Evolutionary conservation across 2,113 vertebrate species (phyloP).

Genomic region (Dasyurus viverrinus): DNA sequence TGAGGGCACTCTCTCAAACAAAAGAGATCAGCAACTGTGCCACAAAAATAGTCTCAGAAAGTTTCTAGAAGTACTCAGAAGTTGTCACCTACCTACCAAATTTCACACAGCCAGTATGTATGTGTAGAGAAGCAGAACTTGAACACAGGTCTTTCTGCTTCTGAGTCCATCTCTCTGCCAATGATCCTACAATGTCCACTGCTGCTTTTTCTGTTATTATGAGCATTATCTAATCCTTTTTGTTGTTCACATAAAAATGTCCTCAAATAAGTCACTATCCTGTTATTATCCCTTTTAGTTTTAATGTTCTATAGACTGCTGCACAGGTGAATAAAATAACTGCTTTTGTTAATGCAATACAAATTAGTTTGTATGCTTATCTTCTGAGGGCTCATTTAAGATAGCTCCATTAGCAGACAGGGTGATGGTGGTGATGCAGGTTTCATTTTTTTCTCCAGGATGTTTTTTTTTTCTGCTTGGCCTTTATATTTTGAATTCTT

Average conservation of each 20-base stretch:
- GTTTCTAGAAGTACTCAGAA: background rate
- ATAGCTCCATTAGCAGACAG: background rate
- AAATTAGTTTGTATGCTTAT: background rate
- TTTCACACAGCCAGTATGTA: background rate
- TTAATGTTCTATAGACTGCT: background rate
- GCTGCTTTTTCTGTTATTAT: background rate
- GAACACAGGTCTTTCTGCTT: background rate
- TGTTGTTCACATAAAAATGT: background rate
- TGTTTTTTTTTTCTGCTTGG: background rate
- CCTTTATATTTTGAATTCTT: background rate
- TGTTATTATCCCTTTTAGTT: background rate
- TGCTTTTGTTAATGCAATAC: background rate
- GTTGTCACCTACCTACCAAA: background rate
- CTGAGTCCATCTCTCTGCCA: background rate
- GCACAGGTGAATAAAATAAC: background rate
- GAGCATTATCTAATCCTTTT: background rate
- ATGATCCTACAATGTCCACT: background rate
- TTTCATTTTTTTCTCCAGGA: background rate
- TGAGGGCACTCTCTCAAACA: background rate
- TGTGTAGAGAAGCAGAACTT: background rate
- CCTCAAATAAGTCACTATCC: background rate
- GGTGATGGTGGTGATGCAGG: background rate
- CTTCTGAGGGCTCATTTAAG: background rate
- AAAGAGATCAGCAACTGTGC: background rate
- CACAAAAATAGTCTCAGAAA: background rate